Percentiles rank a stretch among this genome's conserved stretches.
These are phyloP conservation scores for Petrolisthes cinctipes DNA, from an alignment of 2,888 invertebrate genomes.

Conservation along the genomic window DNA sequence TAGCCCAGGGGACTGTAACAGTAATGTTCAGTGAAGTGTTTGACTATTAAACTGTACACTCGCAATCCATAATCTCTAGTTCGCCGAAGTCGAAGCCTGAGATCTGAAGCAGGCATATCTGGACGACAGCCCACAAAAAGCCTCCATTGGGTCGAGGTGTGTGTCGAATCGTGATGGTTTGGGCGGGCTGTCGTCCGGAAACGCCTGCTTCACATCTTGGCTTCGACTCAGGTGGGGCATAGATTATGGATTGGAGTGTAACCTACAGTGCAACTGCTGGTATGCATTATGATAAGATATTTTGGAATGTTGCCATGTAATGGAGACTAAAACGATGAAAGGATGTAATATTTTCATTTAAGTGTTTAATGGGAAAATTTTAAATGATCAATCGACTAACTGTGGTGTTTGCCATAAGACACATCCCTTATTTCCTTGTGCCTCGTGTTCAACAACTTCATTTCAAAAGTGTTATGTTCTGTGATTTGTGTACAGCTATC, in stretches of 20 bases:
- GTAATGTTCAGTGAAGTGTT: neutral
- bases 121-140: too few relatives aligned
- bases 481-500: too few relatives aligned
- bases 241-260: neutral
- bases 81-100: too few relatives aligned
- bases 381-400: too few relatives aligned
- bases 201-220: too few relatives aligned
- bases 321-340: neutral
- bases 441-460: neutral
- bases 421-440: too few relatives aligned
- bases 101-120: too few relatives aligned
- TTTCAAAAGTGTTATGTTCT: neutral
- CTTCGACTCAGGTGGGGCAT: too few relatives aligned
- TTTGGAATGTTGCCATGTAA: neutral
- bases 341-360: slow-evolving; percentile 10
- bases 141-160: too few relatives aligned
- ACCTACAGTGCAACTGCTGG: neutral
- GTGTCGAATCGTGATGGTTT: too few relatives aligned
- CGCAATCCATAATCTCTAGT: too few relatives aligned
- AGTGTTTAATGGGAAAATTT: neutral
- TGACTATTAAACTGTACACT: neutral
- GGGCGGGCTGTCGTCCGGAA: too few relatives aligned
- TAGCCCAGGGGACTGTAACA: neutral
- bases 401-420: neutral
- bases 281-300: slow-evolving; percentile 5